phyloP scores from a whole-genome alignment of 2,113 vertebrate genomes.

The Seriola rivoliana region DNA sequence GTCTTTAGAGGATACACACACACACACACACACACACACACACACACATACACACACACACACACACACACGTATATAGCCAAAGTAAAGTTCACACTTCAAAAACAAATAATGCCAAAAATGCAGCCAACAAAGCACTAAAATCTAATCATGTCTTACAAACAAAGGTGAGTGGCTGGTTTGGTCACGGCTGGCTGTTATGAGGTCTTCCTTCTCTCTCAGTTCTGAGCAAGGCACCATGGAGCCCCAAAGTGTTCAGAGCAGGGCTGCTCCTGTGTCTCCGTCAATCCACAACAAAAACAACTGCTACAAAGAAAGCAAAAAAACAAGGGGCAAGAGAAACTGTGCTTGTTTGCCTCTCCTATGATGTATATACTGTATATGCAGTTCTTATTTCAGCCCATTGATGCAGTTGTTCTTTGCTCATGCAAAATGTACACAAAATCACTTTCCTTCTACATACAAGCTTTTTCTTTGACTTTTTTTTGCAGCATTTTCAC shows the following conservation, averaged over 20 bases:
- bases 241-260: constrained; percentile 56
- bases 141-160: constrained; percentile 24
- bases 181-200: constrained; percentile 37
- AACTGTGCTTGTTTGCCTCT: constrained; percentile 71
- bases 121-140: constrained; percentile 75
- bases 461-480: neutral
- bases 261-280: constrained; percentile 34
- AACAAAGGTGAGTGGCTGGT: constrained; percentile 33
- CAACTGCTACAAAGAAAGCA: constrained; percentile 44
- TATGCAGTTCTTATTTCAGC: constrained; percentile 74
- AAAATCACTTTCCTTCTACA: neutral
- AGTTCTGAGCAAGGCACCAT: constrained; percentile 72
- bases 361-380: constrained; percentile 26
- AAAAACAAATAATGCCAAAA: constrained; percentile 78
- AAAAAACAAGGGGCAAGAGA: constrained; percentile 50
- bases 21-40: too few species aligned
- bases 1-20: neutral
- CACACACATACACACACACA: too few species aligned
- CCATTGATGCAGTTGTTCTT: constrained; percentile 77
- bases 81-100: constrained; percentile 64
- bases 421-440: constrained; percentile 9
- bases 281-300: constrained; percentile 45
- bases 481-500: neutral
- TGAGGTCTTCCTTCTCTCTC: constrained; percentile 56
- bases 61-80: neutral